phyloP scores from a whole-genome alignment of 2,113 vertebrate genomes.

The Microcebus ravelobensis region DNA sequence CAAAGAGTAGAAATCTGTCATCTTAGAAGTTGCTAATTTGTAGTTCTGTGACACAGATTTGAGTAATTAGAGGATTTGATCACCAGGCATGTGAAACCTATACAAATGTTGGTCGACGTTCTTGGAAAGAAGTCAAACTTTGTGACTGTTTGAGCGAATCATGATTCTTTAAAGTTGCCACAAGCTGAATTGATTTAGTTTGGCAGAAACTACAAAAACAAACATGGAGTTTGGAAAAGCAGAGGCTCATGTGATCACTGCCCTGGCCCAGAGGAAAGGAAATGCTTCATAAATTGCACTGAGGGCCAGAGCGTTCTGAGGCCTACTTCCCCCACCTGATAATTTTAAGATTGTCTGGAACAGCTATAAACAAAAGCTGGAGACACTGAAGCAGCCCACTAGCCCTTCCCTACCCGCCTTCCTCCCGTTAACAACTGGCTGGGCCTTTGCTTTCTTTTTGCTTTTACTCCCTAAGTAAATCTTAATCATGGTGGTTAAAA shows the following conservation, averaged over 20 bases:
- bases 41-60: slow-evolving; percentile 57
- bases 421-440: background rate
- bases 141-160: slow-evolving; percentile 60
- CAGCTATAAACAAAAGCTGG: slow-evolving; percentile 56
- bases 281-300: slow-evolving; percentile 84
- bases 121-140: slow-evolving; percentile 79
- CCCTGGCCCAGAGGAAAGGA: slow-evolving; percentile 82
- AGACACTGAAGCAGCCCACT: background rate
- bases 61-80: slow-evolving; percentile 72
- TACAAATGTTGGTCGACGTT: slow-evolving; percentile 61
- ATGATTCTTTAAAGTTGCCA: slow-evolving; percentile 73
- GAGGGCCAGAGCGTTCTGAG: slow-evolving; percentile 35
- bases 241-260: slow-evolving; percentile 78
- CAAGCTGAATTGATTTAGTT: slow-evolving; percentile 83
- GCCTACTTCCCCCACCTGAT: slow-evolving; percentile 9
- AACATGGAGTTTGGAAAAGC: slow-evolving; percentile 81
- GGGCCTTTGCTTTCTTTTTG: slow-evolving; percentile 42
- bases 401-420: background rate
- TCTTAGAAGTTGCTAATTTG: slow-evolving; percentile 58
- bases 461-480: slow-evolving; percentile 40
- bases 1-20: slow-evolving; percentile 55
- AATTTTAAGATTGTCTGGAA: slow-evolving; percentile 62
- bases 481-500: slow-evolving; percentile 24
- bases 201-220: slow-evolving; percentile 85
- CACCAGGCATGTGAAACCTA: slow-evolving; percentile 66